phyloP scores from a whole-genome alignment of 2,113 vertebrate genomes.

The Oceanites oceanicus region DNA sequence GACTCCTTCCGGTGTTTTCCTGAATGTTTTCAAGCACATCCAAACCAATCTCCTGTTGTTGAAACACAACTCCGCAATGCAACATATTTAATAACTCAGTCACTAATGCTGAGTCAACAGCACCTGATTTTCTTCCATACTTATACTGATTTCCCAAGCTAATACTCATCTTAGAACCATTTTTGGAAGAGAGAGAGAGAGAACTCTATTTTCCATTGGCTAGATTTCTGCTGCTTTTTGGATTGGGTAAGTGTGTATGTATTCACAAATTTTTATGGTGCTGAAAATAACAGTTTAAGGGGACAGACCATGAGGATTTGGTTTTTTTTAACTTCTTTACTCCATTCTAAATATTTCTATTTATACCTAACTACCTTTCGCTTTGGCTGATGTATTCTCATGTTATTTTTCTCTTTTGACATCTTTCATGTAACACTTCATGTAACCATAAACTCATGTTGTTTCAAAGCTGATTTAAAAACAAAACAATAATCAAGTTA shows the following conservation, averaged over 20 bases:
- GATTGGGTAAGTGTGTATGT: rapidly evolving
- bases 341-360: not conserved
- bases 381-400: not conserved
- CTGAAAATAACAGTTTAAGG: not conserved
- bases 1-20: not conserved
- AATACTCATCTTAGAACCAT: not conserved
- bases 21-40: not conserved
- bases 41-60: not conserved
- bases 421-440: not conserved
- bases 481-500: not conserved
- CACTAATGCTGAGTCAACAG: not conserved
- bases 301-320: not conserved
- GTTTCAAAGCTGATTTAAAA: not conserved
- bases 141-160: not conserved
- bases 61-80: not conserved
- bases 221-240: not conserved
- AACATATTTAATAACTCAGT: not conserved
- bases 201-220: not conserved
- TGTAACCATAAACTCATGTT: not conserved
- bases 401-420: not conserved
- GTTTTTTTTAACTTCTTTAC: not conserved
- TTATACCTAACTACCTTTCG: not conserved
- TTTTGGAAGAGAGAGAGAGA: not conserved
- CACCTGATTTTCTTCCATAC: not conserved
- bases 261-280: not conserved